Percentiles rank a stretch among this genome's conserved stretches.
These are phyloP conservation scores for Lophura nycthemera DNA, from an alignment of 2,113 vertebrate species.

Conservation along the genomic window DNA sequence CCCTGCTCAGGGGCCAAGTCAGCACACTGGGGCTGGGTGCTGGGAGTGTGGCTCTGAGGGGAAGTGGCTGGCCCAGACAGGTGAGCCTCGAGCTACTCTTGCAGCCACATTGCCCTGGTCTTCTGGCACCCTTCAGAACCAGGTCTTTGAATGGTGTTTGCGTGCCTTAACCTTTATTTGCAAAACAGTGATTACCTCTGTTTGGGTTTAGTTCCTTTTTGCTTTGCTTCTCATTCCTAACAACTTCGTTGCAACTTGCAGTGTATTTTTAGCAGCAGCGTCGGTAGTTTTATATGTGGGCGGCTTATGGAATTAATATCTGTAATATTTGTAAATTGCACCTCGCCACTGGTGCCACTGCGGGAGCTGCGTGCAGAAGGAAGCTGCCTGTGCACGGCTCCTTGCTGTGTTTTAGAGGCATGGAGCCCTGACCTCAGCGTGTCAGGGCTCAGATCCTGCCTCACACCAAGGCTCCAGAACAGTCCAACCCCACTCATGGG, in stretches of 20 bases:
- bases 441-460: accelerated
- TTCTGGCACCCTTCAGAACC: background rate
- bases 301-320: conserved; percentile 67
- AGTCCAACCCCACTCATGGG: background rate
- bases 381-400: background rate
- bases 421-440: background rate
- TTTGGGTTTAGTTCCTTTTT: conserved; percentile 52
- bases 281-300: conserved; percentile 62
- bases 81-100: background rate
- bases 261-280: conserved; percentile 66
- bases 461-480: background rate
- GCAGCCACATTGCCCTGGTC: no score
- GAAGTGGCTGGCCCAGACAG: background rate
- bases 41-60: background rate
- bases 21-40: background rate
- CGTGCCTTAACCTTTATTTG: conserved; percentile 45
- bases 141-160: background rate
- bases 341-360: background rate
- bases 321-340: conserved; percentile 71
- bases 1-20: background rate
- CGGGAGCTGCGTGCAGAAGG: background rate
- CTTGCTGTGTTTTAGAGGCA: background rate
- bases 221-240: conserved; percentile 61
- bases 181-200: conserved; percentile 44
- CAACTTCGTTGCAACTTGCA: conserved; percentile 57